Evolutionary conservation across 35 echinoderm and acorn worm species (phyloP), one percentile per base, ranked within the genome.

Genomic region (Nesometra sesokonis): DNA sequence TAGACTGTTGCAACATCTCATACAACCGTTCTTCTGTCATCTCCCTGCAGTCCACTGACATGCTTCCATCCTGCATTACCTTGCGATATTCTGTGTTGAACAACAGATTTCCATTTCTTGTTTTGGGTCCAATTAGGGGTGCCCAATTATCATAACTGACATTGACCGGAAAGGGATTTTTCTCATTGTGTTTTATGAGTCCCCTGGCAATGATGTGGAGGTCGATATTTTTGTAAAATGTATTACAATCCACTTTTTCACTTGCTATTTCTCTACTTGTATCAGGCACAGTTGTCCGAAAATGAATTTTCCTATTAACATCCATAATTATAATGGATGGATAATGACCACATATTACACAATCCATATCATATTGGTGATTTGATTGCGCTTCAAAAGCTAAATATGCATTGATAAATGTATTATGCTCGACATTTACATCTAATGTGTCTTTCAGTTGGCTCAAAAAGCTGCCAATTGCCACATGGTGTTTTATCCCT

Each of bases 281-380:
- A 34, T n/a, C 40, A 82, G 31, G 34, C 38, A 21, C 11, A 19
- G 29, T 31, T 13, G 33, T 33, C 47, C 46, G 30, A 78, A 82
- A 34, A 82, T 35, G 35, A 88, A 88, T 78, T 57, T 88, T 88
- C 39, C 78, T 88, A 34, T 88, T 77, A 17, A 88, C 29, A 83
- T 88, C 87, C 87, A 88, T 88, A 13, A 88, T 27, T 34, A 88
- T 31, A 29, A 88, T 43, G 46, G 87, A 46, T 33, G 87, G 78
- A 76, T 82, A 35, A 37, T 57, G 57, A 21, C 87, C 87, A 34
- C 87, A 88, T 33, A 33, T 82, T 0, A 88, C 67, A 46, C 87
- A 88, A 47, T 32, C 33, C 29, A 88, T 80, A 1, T 80, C 35
- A 46, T 88, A 88, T 13, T 88, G 29, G 1, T 37, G n/a, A 29